phyloP scores from a whole-genome alignment of 2,888 invertebrate species.

The Achlya flavicornis region DNA sequence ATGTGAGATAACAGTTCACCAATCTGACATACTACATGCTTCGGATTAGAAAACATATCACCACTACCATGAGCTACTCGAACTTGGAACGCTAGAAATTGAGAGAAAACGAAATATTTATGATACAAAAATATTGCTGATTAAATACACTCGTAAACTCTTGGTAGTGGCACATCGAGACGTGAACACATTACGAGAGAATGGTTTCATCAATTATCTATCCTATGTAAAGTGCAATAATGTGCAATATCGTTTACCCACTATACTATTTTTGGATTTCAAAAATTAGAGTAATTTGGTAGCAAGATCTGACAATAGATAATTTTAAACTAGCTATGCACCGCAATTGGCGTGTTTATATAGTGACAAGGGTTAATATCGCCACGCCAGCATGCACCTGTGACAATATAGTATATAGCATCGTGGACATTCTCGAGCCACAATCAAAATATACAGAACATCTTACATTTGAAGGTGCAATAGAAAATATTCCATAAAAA shows the following conservation, averaged over 20 bases:
- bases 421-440: slow-evolving; percentile 31
- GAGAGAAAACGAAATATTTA: slow-evolving; percentile 32
- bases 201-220: slow-evolving; percentile 47
- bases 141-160: slow-evolving; percentile 28
- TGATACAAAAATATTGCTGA: slow-evolving; percentile 41
- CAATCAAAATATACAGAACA: slow-evolving; percentile 66
- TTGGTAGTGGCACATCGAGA: slow-evolving; percentile 33
- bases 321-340: slow-evolving; percentile 20
- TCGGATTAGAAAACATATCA: slow-evolving; percentile 31
- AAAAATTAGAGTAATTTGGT: slow-evolving; percentile 36
- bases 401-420: background rate
- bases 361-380: slow-evolving; percentile 15
- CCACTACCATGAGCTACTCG: slow-evolving; percentile 43
- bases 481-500: slow-evolving; percentile 45
- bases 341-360: slow-evolving; percentile 40
- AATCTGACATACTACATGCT: slow-evolving; percentile 22
- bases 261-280: slow-evolving; percentile 54
- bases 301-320: slow-evolving; percentile 9
- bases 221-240: slow-evolving; percentile 61
- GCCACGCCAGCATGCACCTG: slow-evolving; percentile 3
- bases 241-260: slow-evolving; percentile 58
- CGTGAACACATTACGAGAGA: slow-evolving; percentile 29
- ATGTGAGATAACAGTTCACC: slow-evolving; percentile 25
- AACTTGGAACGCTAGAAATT: slow-evolving; percentile 26
- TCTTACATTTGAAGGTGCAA: slow-evolving; percentile 49